These are phyloP conservation scores for Lerema accius DNA, from an alignment of 1,140 invertebrate genomes.

Conservation along the genomic window DNA sequence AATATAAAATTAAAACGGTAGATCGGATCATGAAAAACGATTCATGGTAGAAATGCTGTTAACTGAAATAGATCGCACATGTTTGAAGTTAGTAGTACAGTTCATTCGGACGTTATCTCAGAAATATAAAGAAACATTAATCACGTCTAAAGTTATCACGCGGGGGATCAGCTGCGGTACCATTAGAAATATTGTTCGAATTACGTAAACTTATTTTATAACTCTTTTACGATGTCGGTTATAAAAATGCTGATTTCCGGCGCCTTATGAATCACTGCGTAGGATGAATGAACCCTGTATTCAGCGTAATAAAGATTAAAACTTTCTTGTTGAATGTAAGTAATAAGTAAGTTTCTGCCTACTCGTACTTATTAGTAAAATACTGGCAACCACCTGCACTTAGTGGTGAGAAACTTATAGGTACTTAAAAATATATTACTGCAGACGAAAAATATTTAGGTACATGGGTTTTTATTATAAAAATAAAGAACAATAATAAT, in stretches of 20 bases:
- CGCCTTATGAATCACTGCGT: background rate
- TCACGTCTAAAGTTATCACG: conserved; percentile 34
- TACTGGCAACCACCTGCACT: no score
- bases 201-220: conserved; percentile 13
- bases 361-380: no score
- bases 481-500: no score
- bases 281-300: background rate
- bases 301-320: background rate
- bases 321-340: no score
- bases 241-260: background rate
- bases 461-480: no score
- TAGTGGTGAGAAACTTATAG: no score
- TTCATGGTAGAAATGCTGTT: conserved; percentile 6
- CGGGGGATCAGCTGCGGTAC: conserved; percentile 15
- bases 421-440: no score
- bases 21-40: conserved; percentile 14
- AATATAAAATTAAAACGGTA: no score
- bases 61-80: conserved; percentile 41
- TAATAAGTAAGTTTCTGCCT: no score
- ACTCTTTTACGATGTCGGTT: background rate
- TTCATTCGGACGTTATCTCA: conserved; percentile 23
- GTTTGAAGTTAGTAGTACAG: conserved; percentile 38
- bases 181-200: conserved; percentile 18
- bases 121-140: conserved; percentile 39
- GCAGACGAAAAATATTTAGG: no score